Conservation (phyloP, 1,140 invertebrate species). For the Cecropterus lyciades region DNA sequence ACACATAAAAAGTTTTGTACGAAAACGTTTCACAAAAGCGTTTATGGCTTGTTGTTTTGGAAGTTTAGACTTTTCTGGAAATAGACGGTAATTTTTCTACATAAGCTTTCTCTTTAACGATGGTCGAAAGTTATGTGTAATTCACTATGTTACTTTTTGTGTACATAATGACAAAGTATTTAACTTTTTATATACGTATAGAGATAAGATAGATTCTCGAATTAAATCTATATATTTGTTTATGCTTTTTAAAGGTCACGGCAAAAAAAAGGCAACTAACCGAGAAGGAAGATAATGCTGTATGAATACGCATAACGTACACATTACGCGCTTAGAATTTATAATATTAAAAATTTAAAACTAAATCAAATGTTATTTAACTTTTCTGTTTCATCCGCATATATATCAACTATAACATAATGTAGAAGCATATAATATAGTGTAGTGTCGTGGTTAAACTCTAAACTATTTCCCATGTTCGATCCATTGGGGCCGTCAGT, state of each 20-base stretch:
- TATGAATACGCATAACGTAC: too few relatives aligned
- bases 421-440: neutral
- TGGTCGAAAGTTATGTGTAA: neutral
- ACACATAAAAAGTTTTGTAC: constrained; percentile 32
- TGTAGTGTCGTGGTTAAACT: constrained; percentile 24
- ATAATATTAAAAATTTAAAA: too few relatives aligned
- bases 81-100: constrained; percentile 22
- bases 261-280: too few relatives aligned
- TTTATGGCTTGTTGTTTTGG: neutral
- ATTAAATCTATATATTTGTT: too few relatives aligned
- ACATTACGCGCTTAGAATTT: too few relatives aligned
- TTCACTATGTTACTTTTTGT: too few relatives aligned
- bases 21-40: constrained; percentile 29
- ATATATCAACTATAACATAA: too few relatives aligned
- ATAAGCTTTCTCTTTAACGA: neutral
- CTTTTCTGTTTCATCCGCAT: too few relatives aligned
- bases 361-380: too few relatives aligned
- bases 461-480: constrained; percentile 16
- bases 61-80: constrained; percentile 29
- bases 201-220: too few relatives aligned
- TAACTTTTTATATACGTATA: neutral
- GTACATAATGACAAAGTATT: neutral
- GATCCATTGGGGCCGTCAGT: constrained; percentile 16
- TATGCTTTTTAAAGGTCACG: too few relatives aligned
- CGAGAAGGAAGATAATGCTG: too few relatives aligned